Evolutionary conservation across 2,888 invertebrate genomes (phyloP), one percentile per base, ranked within the genome.

Genomic region (Andrena bucephala): DNA sequence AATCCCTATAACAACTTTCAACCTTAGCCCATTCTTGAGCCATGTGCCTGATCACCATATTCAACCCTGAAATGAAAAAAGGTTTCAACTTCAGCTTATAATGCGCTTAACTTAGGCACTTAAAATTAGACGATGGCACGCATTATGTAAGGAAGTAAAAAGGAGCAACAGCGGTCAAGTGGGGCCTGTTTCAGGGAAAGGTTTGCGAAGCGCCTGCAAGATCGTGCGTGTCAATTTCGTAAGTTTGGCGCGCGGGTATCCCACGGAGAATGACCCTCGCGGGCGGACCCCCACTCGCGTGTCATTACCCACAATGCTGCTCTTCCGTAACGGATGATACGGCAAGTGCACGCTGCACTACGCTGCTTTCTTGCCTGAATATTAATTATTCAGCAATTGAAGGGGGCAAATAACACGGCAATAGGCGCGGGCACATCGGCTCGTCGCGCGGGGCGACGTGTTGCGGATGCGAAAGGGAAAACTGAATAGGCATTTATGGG

Each of bases 261-360:
- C 24, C 63, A 71, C 33, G 76, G 73, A 57, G n/a, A 50, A 65
- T 69, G 66, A 72, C 33, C 76, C 76, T 81, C 82, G 83, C 83
- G 82, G 70, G 62, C 10, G 50, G 27, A 10, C 57, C 73, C 76
- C 78, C 67, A 63, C 77, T 72, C 66, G 70, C 77, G 54, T 54
- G 31, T 65, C 59, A 42, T 81, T 86, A 89, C 87, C 88, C 88
- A 88, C 72, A 87, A 87, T 85, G 82, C 86, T 84, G 71, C 73
- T 83, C 85, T 86, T 85, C 85, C 79, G 76, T 76, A 85, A 84
- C 85, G 81, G 69, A 80, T 83, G 77, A 79, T 65, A 74, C 62
- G 69, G 80, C 74, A 83, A 85, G 81, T 85, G 83, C 77, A 77
- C 52, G 81, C 31, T 77, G 82, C 76, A 81, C 62, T 78, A 80